Percentiles rank a stretch among this genome's conserved stretches.
Conservation (phyloP, 1,140 invertebrate species). For the Ectropis grisescens region DNA sequence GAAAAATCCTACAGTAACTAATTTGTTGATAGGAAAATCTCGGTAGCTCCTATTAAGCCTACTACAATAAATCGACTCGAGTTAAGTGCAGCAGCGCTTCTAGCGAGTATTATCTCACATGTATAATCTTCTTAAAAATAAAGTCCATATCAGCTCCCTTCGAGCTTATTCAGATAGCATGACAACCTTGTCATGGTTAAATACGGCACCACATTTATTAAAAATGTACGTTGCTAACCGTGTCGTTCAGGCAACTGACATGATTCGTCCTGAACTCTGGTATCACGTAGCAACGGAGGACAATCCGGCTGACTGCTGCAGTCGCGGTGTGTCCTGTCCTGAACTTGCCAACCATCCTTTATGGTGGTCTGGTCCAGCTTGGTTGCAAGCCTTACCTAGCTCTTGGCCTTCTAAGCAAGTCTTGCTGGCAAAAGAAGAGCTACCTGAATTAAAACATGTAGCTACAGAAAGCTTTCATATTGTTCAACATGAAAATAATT, state of each 20-base stretch:
- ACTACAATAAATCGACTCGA: slow-evolving; percentile 1
- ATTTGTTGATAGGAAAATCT: slow-evolving; percentile 1
- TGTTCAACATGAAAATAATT: not conserved
- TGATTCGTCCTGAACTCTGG: not conserved
- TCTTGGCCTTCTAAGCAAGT: slow-evolving; percentile 1
- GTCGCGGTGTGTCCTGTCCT: slow-evolving; percentile 1
- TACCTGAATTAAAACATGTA: too few relatives aligned
- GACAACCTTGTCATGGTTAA: slow-evolving; percentile 1
- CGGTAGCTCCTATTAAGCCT: slow-evolving; percentile 3
- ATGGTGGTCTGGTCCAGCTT: slow-evolving; percentile 4
- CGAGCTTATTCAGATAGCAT: slow-evolving; percentile 2
- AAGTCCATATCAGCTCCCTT: not conserved
- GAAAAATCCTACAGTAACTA: too few relatives aligned
- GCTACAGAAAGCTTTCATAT: too few relatives aligned
- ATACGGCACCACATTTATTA: slow-evolving; percentile 2
- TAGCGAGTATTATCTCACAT: slow-evolving; percentile 1
- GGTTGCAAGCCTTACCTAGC: not conserved
- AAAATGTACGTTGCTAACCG: slow-evolving; percentile 6
- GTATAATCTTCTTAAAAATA: not conserved
- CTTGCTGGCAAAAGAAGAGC: not conserved
- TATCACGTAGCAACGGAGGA: slow-evolving; percentile 1
- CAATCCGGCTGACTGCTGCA: slow-evolving; percentile 8
- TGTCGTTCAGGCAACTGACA: slow-evolving; percentile 1
- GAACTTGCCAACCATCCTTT: not conserved
- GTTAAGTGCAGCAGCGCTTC: slow-evolving; percentile 1